Base-by-base conservation (phyloP, 2,888 invertebrate genomes). In the Gisinianus flammeolus region DNA sequence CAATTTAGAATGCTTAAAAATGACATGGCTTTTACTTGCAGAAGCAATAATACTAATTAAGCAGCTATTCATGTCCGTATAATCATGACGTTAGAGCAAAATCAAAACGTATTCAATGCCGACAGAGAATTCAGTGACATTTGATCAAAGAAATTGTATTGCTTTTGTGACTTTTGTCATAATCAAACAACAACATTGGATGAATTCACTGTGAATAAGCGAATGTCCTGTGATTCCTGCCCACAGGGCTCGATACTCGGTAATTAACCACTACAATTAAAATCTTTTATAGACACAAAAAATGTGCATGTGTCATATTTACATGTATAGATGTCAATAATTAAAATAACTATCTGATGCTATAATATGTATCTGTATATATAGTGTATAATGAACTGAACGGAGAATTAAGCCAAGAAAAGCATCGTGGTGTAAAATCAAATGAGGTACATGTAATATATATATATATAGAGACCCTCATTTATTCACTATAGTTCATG, bases 161-260 rank as follows among this genome's bases (percentile, higher is more conserved):
- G n/a, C n/a, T n/a, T n/a, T n/a, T n/a, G n/a, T n/a, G n/a, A n/a
- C 8, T 5, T 31, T 22, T 84, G 84, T 70, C 74, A 75, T 0
- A 56, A 76, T 5, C 8, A 62, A 2, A 81, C 80, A 67, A 66
- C 66, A 66, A 80, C 81, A 19, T 79, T 62, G 26, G 81, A 82
- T 52, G 52, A 56, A 6, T 71, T 72, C 0, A 79, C 69, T 72
- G 81, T 80, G 66, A 30, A 31, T 31, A 8, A 2, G n/a, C 44
- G 67, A n/a, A n/a, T n/a, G n/a, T n/a, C n/a, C n/a, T n/a, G n/a
- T n/a, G n/a, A n/a, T n/a, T 54, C 79, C 6, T 84, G 84, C 72
- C 83, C 82, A 6, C 0, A 67, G 10, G 82, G 82, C 12, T 68
- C 78, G 22, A 84, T 84, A 62, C 71, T 80, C 77, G 80, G 84